Base-by-base conservation (phyloP, 2,888 invertebrate genomes). In the Ormyrus thymus region DNA sequence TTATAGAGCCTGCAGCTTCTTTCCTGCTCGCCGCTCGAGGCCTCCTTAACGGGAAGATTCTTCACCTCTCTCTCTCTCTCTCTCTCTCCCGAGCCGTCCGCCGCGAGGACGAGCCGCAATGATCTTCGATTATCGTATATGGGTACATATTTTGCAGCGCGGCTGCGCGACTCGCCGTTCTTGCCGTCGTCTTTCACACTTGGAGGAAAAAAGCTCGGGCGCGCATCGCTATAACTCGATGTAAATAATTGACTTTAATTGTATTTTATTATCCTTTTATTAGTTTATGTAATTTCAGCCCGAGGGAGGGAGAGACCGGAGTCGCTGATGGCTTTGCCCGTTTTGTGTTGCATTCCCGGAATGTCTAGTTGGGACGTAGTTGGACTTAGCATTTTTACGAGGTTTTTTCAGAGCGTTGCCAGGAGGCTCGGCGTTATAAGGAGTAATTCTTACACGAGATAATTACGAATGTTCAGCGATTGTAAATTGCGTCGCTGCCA, bases 1-100 rank as follows among this genome's bases (percentile, higher is more conserved):
- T 87, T 86, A 86, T 86, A 86, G 85, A 86, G 83, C 84, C 81
- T 29, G 58, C 74, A 76, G 70, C 62, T 79, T 82, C 82, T 79
- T 29, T 51, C 51, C 53, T 78, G 70, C 80, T 77, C 77, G 77
- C 76, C 82, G 80, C 79, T 77, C 80, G 78, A 29, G 62, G 70
- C 29, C 80, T 65, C 78, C 78, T 78, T 78, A 78, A 78, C 78
- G 73, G 78, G 72, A 58, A 45, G 9, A 59, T 48, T 13, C 58
- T 64, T 48, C 10, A 1, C 48, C 10, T 50, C 61, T 48, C 48
- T 58, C 50, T 50, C 10, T 13, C 56, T 45, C 45, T 55, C 69
- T 58, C 59, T 7, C 51, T 11, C 48, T 45, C 29, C 15, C 66
- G 8, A 29, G 29, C 43, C 29, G 29, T 29, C 29, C 4, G 29